Percentiles rank a stretch among this genome's conserved stretches.
These are phyloP conservation scores for Agonopterix heracliana DNA, from an alignment of 2,888 invertebrate genomes.

Conservation along the genomic window DNA sequence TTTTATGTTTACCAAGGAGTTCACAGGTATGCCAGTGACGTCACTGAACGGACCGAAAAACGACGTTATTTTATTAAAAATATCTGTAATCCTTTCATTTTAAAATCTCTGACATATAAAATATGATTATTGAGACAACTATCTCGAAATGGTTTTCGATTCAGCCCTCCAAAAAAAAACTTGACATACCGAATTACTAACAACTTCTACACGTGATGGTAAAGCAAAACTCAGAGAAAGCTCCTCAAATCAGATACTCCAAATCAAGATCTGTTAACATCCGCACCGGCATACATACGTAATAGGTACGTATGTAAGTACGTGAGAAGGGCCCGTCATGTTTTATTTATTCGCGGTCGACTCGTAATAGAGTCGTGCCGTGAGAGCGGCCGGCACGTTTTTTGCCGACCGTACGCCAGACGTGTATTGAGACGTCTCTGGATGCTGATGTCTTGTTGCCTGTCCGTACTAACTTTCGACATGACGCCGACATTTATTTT, in stretches of 20 bases:
- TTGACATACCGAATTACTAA: no score
- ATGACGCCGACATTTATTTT: constrained; percentile 62
- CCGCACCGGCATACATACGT: constrained; percentile 52
- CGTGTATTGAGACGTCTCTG: constrained; percentile 71
- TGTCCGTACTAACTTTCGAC: constrained; percentile 63
- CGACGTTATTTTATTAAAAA: no score
- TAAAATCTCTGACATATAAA: no score
- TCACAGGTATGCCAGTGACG: no score
- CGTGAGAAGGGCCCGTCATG: constrained; percentile 74
- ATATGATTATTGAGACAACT: no score
- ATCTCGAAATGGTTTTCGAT: no score
- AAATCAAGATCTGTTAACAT: constrained; percentile 68
- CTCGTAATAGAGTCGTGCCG: constrained; percentile 74
- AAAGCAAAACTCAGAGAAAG: constrained; percentile 31
- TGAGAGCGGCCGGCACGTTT: constrained; percentile 70
- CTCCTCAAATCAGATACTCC: constrained; percentile 60
- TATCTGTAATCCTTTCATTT: no score
- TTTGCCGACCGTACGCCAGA: constrained; percentile 58
- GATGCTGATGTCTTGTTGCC: constrained; percentile 72
- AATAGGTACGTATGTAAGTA: constrained; percentile 50
- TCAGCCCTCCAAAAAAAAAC: no score
- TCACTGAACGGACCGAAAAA: no score
- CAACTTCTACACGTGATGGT: no score
- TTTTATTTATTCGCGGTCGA: constrained; percentile 72
- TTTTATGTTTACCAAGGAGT: no score